These are phyloP conservation scores for Magallana gigas DNA, from an alignment of 1,140 invertebrate genomes.

Conservation along the genomic window DNA sequence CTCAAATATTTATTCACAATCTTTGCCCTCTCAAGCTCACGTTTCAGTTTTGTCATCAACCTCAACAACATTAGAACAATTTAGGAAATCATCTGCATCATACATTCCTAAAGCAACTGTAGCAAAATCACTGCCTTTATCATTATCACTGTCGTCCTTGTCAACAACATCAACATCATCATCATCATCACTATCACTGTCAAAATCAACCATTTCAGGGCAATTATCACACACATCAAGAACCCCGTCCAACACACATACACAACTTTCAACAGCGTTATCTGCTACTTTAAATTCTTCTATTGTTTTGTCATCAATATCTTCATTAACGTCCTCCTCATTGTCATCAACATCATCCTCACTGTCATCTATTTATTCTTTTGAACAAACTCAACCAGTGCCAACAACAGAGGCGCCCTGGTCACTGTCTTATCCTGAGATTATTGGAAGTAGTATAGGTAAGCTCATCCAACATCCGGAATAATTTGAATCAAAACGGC, in stretches of 20 bases:
- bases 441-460: constrained; percentile 4
- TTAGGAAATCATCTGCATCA: too few species aligned
- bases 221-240: background rate
- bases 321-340: background rate
- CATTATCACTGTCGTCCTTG: background rate
- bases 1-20: too few species aligned
- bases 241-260: background rate
- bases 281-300: background rate
- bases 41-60: too few species aligned
- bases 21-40: too few species aligned
- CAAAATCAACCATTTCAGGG: background rate
- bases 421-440: background rate
- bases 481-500: background rate
- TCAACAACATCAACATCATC: constrained; percentile 17
- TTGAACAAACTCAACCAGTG: background rate
- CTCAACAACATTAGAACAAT: too few species aligned
- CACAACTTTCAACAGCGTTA: background rate
- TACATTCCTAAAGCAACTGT: too few species aligned
- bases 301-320: background rate
- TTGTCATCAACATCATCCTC: background rate
- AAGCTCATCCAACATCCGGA: background rate
- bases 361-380: background rate
- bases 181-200: background rate
- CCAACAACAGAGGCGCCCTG: background rate
- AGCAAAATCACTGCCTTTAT: background rate